phyloP scores from a whole-genome alignment of 2,888 invertebrate genomes.

The Amphipoea lucens region DNA sequence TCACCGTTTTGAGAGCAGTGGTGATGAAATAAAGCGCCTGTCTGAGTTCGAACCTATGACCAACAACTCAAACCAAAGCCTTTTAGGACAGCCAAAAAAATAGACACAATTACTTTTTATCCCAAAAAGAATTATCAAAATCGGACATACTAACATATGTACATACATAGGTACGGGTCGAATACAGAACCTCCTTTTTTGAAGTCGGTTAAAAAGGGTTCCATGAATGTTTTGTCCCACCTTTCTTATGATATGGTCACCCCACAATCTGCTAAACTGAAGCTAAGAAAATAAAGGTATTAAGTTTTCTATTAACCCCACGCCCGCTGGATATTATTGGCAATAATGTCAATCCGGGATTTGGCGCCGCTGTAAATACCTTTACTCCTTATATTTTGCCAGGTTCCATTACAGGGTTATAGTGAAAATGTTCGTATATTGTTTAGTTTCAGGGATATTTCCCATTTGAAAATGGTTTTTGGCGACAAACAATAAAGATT shows the following conservation, averaged over 20 bases:
- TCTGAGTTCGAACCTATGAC: too few relatives aligned
- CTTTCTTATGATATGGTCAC: slow-evolving; percentile 52
- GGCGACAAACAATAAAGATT: neutral
- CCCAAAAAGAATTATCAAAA: too few relatives aligned
- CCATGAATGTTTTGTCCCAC: neutral
- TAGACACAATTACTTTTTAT: neutral
- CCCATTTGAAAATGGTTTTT: slow-evolving; percentile 13
- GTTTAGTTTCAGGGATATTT: slow-evolving; percentile 27
- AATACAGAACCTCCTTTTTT: too few relatives aligned
- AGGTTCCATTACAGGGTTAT: slow-evolving; percentile 55
- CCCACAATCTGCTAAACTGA: slow-evolving; percentile 64
- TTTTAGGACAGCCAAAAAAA: neutral
- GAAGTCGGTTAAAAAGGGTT: too few relatives aligned
- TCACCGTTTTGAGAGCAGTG: too few relatives aligned
- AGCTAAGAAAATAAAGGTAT: slow-evolving; percentile 75
- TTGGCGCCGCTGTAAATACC: slow-evolving; percentile 57
- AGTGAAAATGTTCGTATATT: slow-evolving; percentile 23
- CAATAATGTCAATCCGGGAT: slow-evolving; percentile 72
- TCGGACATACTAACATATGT: too few relatives aligned
- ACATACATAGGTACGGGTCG: too few relatives aligned
- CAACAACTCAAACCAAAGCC: too few relatives aligned
- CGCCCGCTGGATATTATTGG: slow-evolving; percentile 68
- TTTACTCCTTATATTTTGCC: slow-evolving; percentile 49
- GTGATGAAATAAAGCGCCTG: too few relatives aligned
- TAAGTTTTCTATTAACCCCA: slow-evolving; percentile 77